Percentiles rank a stretch among this genome's conserved stretches.
These are phyloP conservation scores for Sesia bembeciformis DNA, from an alignment of 2,888 invertebrate genomes.

Conservation along the genomic window DNA sequence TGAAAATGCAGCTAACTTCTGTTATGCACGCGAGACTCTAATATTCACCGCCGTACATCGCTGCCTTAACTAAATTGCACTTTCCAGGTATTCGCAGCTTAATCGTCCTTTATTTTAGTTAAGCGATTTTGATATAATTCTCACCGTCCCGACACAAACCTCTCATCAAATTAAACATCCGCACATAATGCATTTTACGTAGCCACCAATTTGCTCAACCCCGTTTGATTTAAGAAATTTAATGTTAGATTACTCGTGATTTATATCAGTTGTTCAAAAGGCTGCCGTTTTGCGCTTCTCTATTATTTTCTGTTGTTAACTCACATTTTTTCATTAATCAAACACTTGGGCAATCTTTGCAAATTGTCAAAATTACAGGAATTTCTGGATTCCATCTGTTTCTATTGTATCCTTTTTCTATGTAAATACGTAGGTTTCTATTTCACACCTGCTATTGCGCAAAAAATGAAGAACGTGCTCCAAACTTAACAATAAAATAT, in stretches of 20 bases:
- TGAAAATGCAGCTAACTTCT: too few relatives aligned
- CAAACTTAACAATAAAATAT: conserved; percentile 3
- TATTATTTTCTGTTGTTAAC: not conserved
- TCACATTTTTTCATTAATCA: not conserved
- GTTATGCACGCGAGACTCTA: too few relatives aligned
- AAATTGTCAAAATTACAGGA: not conserved
- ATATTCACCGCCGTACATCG: too few relatives aligned
- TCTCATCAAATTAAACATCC: conserved; percentile 64
- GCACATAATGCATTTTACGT: conserved; percentile 61
- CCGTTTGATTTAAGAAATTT: conserved; percentile 49
- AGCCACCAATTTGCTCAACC: conserved; percentile 47
- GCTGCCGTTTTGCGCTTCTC: not conserved
- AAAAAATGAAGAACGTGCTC: conserved; percentile 38
- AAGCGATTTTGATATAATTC: conserved; percentile 61
- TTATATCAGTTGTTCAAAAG: not conserved
- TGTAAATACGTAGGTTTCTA: conserved; percentile 30
- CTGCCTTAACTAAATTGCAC: conserved; percentile 20
- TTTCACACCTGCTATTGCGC: conserved; percentile 34
- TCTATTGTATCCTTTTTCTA: conserved; percentile 26
- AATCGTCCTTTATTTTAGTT: conserved; percentile 49
- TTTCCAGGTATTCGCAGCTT: conserved; percentile 38
- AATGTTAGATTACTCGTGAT: conserved; percentile 30
- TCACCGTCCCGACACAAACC: conserved; percentile 39
- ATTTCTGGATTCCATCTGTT: conserved; percentile 12
- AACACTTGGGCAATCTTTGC: not conserved